Evolutionary conservation across 37 sponge, comb jelly and placozoan species (phyloP), one percentile per base, ranked within the genome.

Genomic region (Halisarca cf. caerulea): DNA sequence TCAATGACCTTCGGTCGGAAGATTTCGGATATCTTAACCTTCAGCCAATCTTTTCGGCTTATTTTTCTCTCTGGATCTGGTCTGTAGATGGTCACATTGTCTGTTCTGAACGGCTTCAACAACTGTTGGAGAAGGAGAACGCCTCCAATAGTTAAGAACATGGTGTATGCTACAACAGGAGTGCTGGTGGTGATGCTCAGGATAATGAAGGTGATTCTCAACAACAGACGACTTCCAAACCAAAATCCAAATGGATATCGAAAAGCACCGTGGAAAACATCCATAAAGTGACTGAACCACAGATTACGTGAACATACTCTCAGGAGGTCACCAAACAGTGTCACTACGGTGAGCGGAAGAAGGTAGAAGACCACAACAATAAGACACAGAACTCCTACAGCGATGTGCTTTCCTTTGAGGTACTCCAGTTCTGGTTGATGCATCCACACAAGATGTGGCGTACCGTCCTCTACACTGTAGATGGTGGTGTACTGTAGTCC

Each of bases 241-340:
- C 64, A 62, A 27, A 62, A 62, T 8, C 64, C 64, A 62, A 62
- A 27, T 15, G 64, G 64, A 23, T 27, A 62, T 23, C 64, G 64
- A 62, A 30, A 62, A 20, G 64, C 64, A 20, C 64, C 64, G 2
- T 43, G 78, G 27, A 77, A 42, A 24, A 42, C 44, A 37, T 77
- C 45, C 1, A 77, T 34, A 58, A 58, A 81, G 66, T 21, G 59
- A 62, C 66, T 81, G 82, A 8, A 61, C 64, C 64, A 62, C 30
- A 62, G 15, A 28, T 28, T 62, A 30, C n/a, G 25, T 30, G 30
- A 30, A 23, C 64, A 62, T 23, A 62, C 15, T 62, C 64, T 62
- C 18, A 62, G n/a, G 6, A 62, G 64, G n/a, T 62, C 64, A 20
- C 64, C 64, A 60, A 17, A 81, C 37, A 81, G 43, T 32, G 58